These are phyloP conservation scores for Phacellophora camtschatica DNA, from an alignment of 30 jellyfish, hydroid and myxozoan species.

Conservation along the genomic window DNA sequence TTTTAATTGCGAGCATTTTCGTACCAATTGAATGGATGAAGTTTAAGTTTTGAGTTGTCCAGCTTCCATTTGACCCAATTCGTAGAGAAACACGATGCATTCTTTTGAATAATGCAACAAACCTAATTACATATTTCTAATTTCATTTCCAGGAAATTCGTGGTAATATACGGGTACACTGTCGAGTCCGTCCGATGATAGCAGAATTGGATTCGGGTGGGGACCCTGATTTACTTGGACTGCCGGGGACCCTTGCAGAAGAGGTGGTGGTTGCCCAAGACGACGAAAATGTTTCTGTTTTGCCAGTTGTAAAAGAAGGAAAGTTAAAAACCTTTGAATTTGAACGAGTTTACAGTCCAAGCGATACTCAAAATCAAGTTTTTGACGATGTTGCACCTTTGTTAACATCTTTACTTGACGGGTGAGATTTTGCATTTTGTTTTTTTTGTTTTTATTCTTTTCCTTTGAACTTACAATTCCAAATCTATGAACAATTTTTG, in stretches of 20 bases:
- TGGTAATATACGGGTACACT: conserved; percentile 89
- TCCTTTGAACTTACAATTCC: too few relatives aligned
- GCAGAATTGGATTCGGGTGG: conserved; percentile 82
- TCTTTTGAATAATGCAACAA: too few relatives aligned
- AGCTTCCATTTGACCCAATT: too few relatives aligned
- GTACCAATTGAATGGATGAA: too few relatives aligned
- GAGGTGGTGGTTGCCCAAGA: conserved; percentile 69
- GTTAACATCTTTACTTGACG: conserved; percentile 89
- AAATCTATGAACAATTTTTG: too few relatives aligned
- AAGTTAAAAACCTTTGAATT: conserved; percentile 61
- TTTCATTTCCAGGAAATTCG: conserved; percentile 61
- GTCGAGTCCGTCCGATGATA: conserved; percentile 87
- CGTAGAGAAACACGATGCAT: too few relatives aligned
- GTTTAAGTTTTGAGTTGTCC: not conserved
- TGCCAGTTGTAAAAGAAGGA: conserved; percentile 26
- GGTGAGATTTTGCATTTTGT: conserved; percentile 60
- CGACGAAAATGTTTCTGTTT: conserved; percentile 67
- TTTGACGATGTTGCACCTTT: conserved; percentile 80
- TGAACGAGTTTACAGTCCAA: conserved; percentile 77
- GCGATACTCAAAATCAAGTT: conserved; percentile 60
- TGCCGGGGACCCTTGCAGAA: conserved; percentile 79
- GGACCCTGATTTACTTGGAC: conserved; percentile 74
- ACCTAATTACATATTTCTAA: not conserved
- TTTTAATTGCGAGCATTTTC: too few relatives aligned
- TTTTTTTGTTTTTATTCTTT: too few relatives aligned